Evolutionary conservation across 2,113 vertebrate species (phyloP), one percentile per base, ranked within the genome.

Genomic region (Pachypanchax playfairii): DNA sequence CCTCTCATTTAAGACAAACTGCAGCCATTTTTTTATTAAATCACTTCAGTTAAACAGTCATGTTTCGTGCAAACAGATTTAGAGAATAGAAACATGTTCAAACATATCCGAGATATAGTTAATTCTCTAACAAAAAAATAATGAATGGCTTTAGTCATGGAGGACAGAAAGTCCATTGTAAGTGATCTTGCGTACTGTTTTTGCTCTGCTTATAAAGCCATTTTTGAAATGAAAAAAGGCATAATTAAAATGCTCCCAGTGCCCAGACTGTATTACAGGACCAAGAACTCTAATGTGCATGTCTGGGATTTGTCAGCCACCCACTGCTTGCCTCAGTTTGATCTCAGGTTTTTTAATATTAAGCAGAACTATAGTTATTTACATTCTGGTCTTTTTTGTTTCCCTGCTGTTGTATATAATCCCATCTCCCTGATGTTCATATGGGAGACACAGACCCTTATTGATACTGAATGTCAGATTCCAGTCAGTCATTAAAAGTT

Each of bases 381-480:
- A 52, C 59, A 69, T 73, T 67, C 52, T 46, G 11, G 44, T 54
- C 43, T 59, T 39, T 22, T 63, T 29, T 1, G 1, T 6, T 5
- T 36, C 26, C 31, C 26, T 5, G 51, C 58, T 18, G 42, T 68
- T 62, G 25, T 57, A 38, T 53, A 21, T 12, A 39, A 58, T 59
- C 47, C 31, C 17, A 11, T 3, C 21, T 42, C 18, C 22, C 22
- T 13, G 28, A 33, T 4, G 56, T 84, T 47, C 55, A 73, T 65
- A 53, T 4, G 18, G 29, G 17, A 44, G 38, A 74, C 50, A 80
- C 56, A 79, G 63, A 20, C 57, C 49, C 41, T 28, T 38, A 82
- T 80, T 85, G 71, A 83, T 60, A 10, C 35, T 42, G 18, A 83
- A 84, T 77, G 78, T 73, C 60, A 83, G 69, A 71, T 70, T 72